Evolutionary conservation across 2,888 invertebrate genomes (phyloP), one percentile per base, ranked within the genome.

Genomic region (Nephrotoma flavescens): DNA sequence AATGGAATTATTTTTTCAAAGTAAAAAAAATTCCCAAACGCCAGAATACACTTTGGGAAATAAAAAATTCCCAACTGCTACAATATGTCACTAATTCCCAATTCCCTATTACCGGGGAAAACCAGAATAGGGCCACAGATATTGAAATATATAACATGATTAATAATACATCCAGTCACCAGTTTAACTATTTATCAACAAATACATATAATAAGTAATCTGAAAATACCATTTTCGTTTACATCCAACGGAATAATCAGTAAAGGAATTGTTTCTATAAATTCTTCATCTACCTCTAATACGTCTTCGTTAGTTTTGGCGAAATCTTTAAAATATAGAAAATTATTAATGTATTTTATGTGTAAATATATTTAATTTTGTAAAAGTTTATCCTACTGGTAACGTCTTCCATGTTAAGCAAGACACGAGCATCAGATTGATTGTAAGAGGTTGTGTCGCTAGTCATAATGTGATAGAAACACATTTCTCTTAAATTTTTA

Each of bases 401-500:
- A n/a, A 83, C 41, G 2, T 83, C 83, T 83, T 85, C 85, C 45
- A 85, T 85, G 15, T 45, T 85, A 11, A 85, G 44, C 15, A 85
- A 11, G 44, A 85, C 85, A 6, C 15, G 42, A 15, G 19, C 83
- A 85, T 85, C 11, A 2, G 85, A 42, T 42, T 85, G 85, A 85
- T 19, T 85, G 19, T 41, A 85, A 11, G 41, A n/a, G 5, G 19
- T 31, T 11, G 44, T 31, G 31, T 45, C 86, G 41, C 44, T 31
- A 19, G 86, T 11, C 86, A 86, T 47, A 31, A 47, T 86, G 31
- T 86, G 44, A 31, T 86, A 86, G 31, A 86, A 47, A 86, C 86
- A 86, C 47, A 47, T 86, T 86, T 86, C 31, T 86, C 47, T 86
- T 31, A 47, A 45, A 31, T 86, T 86, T 86, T 86, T 44, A 19